Base-by-base conservation (phyloP, 2,888 invertebrate genomes). In the Archaeoteleia sp. region DNA sequence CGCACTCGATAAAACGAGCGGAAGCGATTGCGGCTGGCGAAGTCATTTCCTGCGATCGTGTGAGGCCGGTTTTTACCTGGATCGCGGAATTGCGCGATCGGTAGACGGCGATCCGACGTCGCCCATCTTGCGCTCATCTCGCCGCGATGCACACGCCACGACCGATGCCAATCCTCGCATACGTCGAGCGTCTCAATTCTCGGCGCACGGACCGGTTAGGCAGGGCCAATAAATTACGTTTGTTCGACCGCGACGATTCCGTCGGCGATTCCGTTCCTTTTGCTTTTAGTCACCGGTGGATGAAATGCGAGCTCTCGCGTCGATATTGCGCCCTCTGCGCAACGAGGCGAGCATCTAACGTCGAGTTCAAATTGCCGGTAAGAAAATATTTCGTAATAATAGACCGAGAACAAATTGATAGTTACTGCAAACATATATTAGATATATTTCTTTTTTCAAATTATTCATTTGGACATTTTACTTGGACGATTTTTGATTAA, bases 221-320 rank as follows among this genome's bases (percentile, higher is more conserved):
- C 53, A 9, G 29, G 48, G 17, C 46, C 48, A 29, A 58, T 48
- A 42, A 30, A 46, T 48, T 57, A 48, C 23, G 37, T 57, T 48
- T 42, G 40, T 51, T 49, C 60, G 55, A 39, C 53, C 29, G 57
- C 53, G 30, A 42, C 42, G 42, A 42, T 39, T 25, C 34, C 57
- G 39, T 48, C 51, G 54, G 20, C 48, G 35, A 49, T 13, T n/a
- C 25, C 25, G 30, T 14, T 46, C 37, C 14, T 57, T 46, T 57
- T 39, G 13, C 25, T 51, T 30, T 51, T 30, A 27, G 25, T 46
- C 34, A 13, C 23, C 10, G 42, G n/a, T 23, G 15, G 40, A 42
- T 65, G 53, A 67, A 58, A 54, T 53, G 66, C 42, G 54, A 70
- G 66, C 49, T 49, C 43, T 32, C 7, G 12, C 32, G 17, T 46